These are phyloP conservation scores for Drosophila ironensis DNA, from an alignment of 1,140 invertebrate genomes.

Conservation along the genomic window DNA sequence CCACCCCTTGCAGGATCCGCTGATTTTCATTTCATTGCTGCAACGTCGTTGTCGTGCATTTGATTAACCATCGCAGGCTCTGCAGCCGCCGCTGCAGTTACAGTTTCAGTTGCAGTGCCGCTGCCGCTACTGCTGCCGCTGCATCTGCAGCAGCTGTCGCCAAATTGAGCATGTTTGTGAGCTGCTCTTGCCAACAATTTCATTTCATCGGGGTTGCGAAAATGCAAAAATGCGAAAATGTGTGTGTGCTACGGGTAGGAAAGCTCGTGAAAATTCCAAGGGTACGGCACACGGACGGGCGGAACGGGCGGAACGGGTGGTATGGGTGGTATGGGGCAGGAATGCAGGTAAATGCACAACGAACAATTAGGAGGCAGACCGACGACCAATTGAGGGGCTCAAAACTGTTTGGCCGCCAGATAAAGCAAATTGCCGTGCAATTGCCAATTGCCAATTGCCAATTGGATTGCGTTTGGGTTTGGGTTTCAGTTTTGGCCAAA, in stretches of 20 bases:
- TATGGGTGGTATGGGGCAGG: not conserved
- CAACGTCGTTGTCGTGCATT: conserved; percentile 42
- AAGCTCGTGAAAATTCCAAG: no score
- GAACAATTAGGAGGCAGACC: conserved; percentile 36
- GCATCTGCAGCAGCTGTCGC: conserved; percentile 50
- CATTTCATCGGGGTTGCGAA: not conserved
- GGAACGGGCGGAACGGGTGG: not conserved
- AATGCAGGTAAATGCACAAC: conserved; percentile 10
- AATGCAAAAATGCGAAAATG: no score
- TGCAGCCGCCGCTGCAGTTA: no score
- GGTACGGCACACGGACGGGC: no score
- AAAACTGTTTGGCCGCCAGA: conserved; percentile 24
- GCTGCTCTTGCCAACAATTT: conserved; percentile 12
- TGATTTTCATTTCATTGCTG: conserved; percentile 69
- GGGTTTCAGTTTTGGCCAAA: not conserved
- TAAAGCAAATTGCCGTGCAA: conserved; percentile 17
- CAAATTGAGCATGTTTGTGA: conserved; percentile 39
- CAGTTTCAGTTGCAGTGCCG: no score
- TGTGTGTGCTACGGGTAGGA: no score
- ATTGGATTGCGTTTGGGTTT: conserved; percentile 7
- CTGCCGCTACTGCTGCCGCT: no score
- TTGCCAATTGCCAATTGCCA: no score
- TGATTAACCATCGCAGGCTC: conserved; percentile 61
- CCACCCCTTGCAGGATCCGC: conserved; percentile 23
- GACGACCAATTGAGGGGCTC: conserved; percentile 36